Evolutionary conservation across 2,888 invertebrate species (phyloP).

Genomic region (Griposia aprilina): DNA sequence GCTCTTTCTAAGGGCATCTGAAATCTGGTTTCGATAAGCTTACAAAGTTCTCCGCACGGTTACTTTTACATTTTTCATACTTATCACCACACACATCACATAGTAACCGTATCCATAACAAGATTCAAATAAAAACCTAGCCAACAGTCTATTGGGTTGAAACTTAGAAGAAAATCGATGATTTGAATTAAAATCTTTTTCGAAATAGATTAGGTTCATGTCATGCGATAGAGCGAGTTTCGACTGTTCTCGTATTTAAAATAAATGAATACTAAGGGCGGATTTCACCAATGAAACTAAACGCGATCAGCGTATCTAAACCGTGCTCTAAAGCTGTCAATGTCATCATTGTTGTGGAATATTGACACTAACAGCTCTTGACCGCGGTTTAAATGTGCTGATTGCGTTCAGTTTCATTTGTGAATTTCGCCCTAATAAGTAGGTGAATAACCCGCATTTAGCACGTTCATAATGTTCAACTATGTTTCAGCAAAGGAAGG

Average conservation of each 20-base stretch:
- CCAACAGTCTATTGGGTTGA: background rate
- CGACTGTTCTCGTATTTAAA: background rate
- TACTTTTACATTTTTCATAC: no score
- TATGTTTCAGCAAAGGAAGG: background rate
- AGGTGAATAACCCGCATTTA: background rate
- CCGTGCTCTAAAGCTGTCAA: background rate
- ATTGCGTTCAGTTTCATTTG: background rate
- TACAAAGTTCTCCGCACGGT: background rate
- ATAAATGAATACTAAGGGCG: background rate
- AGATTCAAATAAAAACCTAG: background rate
- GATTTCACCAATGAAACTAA: background rate
- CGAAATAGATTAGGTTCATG: constrained; percentile 4
- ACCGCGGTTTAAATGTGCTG: no score
- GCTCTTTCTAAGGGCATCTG: no score
- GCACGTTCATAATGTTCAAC: background rate
- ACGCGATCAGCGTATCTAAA: no score
- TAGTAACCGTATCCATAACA: background rate
- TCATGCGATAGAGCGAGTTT: constrained; percentile 22
- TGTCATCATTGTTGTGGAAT: background rate
- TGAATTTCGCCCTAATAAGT: background rate
- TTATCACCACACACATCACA: no score
- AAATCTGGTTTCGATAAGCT: background rate
- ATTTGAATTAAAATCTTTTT: constrained; percentile 42
- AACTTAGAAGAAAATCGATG: constrained; percentile 29
- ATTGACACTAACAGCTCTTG: background rate